Base-by-base conservation (phyloP, 2,797 vertebrate genomes). In the Coluber constrictor region DNA sequence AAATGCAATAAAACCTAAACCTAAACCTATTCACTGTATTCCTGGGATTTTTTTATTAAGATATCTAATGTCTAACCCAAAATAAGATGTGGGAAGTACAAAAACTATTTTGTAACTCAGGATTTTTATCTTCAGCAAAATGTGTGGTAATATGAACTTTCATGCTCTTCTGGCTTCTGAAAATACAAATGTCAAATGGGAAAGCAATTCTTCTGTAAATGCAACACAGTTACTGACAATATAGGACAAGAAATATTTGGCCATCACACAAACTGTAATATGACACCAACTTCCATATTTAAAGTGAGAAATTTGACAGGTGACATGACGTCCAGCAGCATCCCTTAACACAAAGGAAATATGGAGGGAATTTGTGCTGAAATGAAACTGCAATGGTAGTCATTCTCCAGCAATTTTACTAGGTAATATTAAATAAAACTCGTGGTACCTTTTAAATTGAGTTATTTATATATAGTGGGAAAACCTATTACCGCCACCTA, bases 141-240 rank as follows among this genome's bases (percentile, higher is more conserved):
- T 88, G 57, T 91, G 59, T 96, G 90, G 94, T 95, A 95, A 96
- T 95, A 96, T 93, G 57, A 96, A 96, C 94, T 95, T 95, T 93
- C 88, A 94, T 61, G 87, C 92, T 94, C 56, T 95, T 90, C 57
- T 95, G 93, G 92, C 92, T 96, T 87, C 93, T 94, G 93, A 95
- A 96, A 96, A 95, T 94, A 91, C 96, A 96, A 96, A 95, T 94
- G 94, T 91, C 92, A 94, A 93, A 3, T 18, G 93, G 43, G 20
- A 96, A 97, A 96, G 23, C 89, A 93, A 86, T 92, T 96, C 89
- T 94, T 93, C 61, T 43, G 12, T 93, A 20, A 70, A 95, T 63
- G 20, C 43, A 95, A 55, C 27, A 11, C 29, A 89, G 3, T 95
- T 37, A 87, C 91, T 95, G 74, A 88, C 9, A 94, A 20, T 92